phyloP scores from a whole-genome alignment of 2,888 invertebrate species.

The Cantharis flavilabris region DNA sequence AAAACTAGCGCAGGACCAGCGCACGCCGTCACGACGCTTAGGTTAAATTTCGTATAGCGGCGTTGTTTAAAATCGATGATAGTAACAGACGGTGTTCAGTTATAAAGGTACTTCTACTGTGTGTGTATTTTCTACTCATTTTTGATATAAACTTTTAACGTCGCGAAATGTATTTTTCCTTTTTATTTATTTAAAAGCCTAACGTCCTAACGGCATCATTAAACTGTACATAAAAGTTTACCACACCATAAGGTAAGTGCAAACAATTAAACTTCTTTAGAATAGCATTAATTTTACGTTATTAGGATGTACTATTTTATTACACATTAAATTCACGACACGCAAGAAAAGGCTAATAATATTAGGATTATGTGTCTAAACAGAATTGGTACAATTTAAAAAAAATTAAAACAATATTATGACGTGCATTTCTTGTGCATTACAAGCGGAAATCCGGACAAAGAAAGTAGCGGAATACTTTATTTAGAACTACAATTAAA shows the following conservation, averaged over 20 bases:
- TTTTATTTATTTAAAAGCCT: slow-evolving; percentile 8
- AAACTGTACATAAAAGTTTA: slow-evolving; percentile 14
- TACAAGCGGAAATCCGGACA: slow-evolving; percentile 25
- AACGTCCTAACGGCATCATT: slow-evolving; percentile 14
- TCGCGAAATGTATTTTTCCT: slow-evolving; percentile 19
- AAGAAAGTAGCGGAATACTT: slow-evolving; percentile 26
- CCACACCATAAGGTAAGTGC: slow-evolving; percentile 16
- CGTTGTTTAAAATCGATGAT: slow-evolving; percentile 52
- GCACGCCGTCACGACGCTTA: slow-evolving; percentile 37
- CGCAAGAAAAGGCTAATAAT: neutral
- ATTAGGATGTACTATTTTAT: neutral
- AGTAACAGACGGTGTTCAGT: slow-evolving; percentile 49
- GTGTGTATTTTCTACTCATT: slow-evolving; percentile 11
- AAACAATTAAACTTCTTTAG: slow-evolving; percentile 3
- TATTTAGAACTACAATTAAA: slow-evolving; percentile 44
- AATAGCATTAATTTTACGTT: neutral
- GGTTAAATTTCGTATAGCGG: slow-evolving; percentile 40
- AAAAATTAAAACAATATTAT: neutral
- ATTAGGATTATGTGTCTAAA: neutral
- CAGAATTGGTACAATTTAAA: neutral
- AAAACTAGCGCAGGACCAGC: slow-evolving; percentile 40
- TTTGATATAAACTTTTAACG: slow-evolving; percentile 9
- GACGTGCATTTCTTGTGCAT: slow-evolving; percentile 6
- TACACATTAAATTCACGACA: neutral
- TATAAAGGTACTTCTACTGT: slow-evolving; percentile 42